Evolutionary conservation across 37 sponge, comb jelly and placozoan genomes (phyloP).

Genomic region (Bolinopsis microptera): DNA sequence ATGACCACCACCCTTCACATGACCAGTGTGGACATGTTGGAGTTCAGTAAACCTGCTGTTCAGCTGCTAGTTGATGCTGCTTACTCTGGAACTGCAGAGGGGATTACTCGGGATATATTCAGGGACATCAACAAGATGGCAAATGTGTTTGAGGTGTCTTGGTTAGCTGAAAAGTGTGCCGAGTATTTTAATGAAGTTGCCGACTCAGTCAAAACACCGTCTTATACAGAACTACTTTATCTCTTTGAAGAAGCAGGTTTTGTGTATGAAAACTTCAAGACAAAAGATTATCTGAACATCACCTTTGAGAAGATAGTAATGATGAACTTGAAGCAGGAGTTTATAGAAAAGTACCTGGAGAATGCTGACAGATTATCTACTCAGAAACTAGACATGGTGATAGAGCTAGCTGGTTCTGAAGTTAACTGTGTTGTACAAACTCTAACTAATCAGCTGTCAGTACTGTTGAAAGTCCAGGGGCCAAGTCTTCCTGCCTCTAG

Average conservation of each 20-base stretch:
- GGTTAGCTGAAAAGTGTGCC: not conserved
- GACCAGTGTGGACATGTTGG: conserved; percentile 18
- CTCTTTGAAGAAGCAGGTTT: conserved; percentile 3
- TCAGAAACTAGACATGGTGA: not conserved
- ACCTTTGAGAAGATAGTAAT: not conserved
- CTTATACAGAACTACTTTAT: not conserved
- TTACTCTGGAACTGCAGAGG: conserved; percentile 14
- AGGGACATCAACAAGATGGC: conserved; percentile 26
- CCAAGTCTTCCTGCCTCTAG: not conserved
- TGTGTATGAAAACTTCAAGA: not conserved
- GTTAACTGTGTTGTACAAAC: conserved; percentile 9
- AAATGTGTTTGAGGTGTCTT: not conserved
- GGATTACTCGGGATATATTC: not conserved
- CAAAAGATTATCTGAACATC: not conserved
- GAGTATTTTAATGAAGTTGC: not conserved
- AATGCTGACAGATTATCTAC: not conserved
- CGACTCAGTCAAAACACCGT: not conserved
- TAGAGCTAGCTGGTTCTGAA: not conserved
- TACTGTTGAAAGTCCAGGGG: not conserved
- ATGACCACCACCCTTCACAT: not conserved
- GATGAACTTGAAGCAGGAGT: not conserved
- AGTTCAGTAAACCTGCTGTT: not conserved
- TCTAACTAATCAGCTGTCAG: not conserved
- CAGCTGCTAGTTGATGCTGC: not conserved
- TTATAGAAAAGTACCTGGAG: not conserved